Evolutionary conservation across 2,888 invertebrate genomes (phyloP), one percentile per base, ranked within the genome.

Genomic region (Spisula solida): DNA sequence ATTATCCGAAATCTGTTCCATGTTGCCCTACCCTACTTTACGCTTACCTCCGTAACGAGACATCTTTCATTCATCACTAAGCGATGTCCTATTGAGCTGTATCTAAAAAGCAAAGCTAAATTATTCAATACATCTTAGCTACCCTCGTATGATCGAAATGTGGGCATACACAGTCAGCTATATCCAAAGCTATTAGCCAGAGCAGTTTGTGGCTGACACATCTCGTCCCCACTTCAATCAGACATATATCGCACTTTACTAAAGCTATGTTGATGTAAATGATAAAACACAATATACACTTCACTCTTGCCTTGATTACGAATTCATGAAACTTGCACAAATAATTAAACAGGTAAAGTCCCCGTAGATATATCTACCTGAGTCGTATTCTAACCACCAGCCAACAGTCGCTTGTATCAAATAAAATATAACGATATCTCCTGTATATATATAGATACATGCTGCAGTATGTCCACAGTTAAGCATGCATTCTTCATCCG

Each of bases 41-140:
- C 75, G 75, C 75, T 34, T 34, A 31, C 75, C 25, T 75, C 31
- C 31, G 12, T 16, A 34, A 25, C 34, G 29, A 34, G 25, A 34
- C 34, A 31, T 16, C 31, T 16, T 34, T 18, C 31, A 75, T 75
- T 34, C 75, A 75, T 34, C 75, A 34, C 29, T 18, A 31, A 31
- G 75, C 75, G 34, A 18, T 34, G 16, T 75, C 75, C 16, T 25
- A 18, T 75, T 75, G 75, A 31, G 34, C 31, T 34, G 34, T 25
- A 31, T 75, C 16, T 18, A 75, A 75, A 75, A 75, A 75, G 16
- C 34, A 18, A 75, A 31, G 34, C 31, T 75, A 31, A 75, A 31
- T 75, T 75, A 75, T 75, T 75, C 75, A 75, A 75, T 75, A 75
- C 34, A 75, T 75, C 25, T 66, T 66, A 66, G 25, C 60, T 66